Base-by-base conservation (phyloP, 2,888 invertebrate genomes). In the Colostygia pectinataria region DNA sequence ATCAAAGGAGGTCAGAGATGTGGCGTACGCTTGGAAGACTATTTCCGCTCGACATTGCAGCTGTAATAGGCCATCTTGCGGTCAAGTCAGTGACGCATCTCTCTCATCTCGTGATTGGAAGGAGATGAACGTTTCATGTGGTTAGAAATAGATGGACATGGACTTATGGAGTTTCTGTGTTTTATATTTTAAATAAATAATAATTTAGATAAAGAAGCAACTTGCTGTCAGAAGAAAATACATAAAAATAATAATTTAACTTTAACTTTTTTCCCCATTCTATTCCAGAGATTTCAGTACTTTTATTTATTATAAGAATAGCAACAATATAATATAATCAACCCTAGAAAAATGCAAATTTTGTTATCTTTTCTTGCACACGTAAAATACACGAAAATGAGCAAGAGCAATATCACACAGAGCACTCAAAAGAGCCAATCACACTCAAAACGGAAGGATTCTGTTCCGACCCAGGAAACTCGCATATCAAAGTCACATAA, bases 401-500 rank as follows among this genome's bases (percentile, higher is more conserved):
- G 29, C 39, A 39, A 43, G 28, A 36, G 27, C 12, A 43, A 43
- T 28, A 36, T 36, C 7, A 23, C 31, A n/a, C 29, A 31, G 12
- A 29, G 36, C 29, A 44, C 24, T 29, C 43, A 37, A 44, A 44
- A 42, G 37, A 43, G 38, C 25, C 42, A 52, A 52, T 52, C 34
- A 34, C 42, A 39, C 38, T 42, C 32, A 42, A 42, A 52, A 38
- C 42, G 34, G 38, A 38, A 39, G 5, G 18, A 32, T 46, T 45
- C 49, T 20, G 20, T 54, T 54, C 53, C 50, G 34, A 29, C 53
- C 49, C 60, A 59, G 60, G 55, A 57, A 63, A 63, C 31, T 57
- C 61, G 51, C 46, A 61, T 68, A 66, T 71, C 65, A 71, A 71
- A 59, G 64, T 58, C 61, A 61, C 63, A 66, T 70, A 73, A 66